Conservation (phyloP, 2,113 vertebrate species). For the Riparia riparia region DNA sequence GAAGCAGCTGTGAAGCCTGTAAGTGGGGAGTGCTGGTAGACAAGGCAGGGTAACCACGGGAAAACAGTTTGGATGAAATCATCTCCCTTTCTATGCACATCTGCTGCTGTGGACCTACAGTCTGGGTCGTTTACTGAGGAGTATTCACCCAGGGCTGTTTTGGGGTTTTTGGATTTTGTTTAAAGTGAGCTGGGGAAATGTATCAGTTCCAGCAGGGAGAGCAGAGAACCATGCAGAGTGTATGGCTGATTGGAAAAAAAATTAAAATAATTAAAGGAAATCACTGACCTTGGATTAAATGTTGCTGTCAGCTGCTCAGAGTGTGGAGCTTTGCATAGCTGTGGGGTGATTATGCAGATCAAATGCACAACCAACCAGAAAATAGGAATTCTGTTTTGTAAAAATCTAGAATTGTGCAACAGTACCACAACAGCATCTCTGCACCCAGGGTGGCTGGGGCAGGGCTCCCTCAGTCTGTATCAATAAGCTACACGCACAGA, state of each 20-base stretch:
- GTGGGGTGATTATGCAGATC: conserved; percentile 22
- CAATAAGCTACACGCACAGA: not conserved
- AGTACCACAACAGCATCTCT: not conserved
- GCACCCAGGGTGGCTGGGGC: not conserved
- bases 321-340: not conserved
- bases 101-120: not conserved
- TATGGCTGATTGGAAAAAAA: not conserved
- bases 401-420: not conserved
- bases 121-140: not conserved
- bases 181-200: not conserved
- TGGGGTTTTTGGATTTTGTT: not conserved
- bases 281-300: conserved; percentile 47
- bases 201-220: not conserved
- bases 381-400: conserved; percentile 8
- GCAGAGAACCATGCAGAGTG: not conserved
- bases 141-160: fast-evolving
- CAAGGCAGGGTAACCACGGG: not conserved
- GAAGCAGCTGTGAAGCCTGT: not conserved
- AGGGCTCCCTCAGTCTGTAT: not conserved
- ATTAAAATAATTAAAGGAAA: conserved; percentile 44
- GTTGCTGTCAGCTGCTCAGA: conserved; percentile 12
- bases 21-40: not conserved
- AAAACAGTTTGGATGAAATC: not conserved
- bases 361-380: conserved; percentile 38
- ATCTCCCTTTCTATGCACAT: not conserved